phyloP scores from a whole-genome alignment of 1,140 invertebrate species.

The Penaeus indicus region DNA sequence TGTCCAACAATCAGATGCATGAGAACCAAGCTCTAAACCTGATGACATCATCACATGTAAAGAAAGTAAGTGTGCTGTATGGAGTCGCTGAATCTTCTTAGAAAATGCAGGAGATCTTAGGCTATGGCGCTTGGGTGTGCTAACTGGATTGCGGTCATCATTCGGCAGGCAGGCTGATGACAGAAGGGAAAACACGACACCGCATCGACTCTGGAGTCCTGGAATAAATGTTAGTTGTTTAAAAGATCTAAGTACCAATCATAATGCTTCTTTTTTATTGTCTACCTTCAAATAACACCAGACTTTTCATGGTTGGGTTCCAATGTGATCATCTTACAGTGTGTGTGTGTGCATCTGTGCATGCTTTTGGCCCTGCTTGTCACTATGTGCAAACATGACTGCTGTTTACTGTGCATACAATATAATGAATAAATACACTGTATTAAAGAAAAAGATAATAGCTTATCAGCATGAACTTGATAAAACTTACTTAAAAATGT shows the following conservation, averaged over 20 bases:
- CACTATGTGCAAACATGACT: too few relatives aligned
- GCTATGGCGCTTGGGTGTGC: conserved; percentile 32
- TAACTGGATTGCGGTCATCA: conserved; percentile 48
- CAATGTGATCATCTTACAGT: background rate
- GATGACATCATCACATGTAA: conserved; percentile 87
- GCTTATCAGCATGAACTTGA: background rate
- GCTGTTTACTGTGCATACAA: background rate
- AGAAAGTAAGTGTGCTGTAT: conserved; percentile 88
- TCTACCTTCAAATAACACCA: background rate
- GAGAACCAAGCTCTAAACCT: conserved; percentile 90
- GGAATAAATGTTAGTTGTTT: conserved; percentile 8
- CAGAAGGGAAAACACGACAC: conserved; percentile 83
- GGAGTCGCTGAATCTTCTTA: conserved; percentile 69
- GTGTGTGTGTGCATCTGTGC: too few relatives aligned
- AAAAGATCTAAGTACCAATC: too few relatives aligned
- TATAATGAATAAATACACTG: background rate
- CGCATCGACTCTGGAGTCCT: conserved; percentile 87
- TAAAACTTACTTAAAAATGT: conserved; percentile 83
- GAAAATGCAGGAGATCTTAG: conserved; percentile 19
- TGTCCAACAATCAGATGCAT: conserved; percentile 91
- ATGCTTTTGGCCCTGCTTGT: too few relatives aligned
- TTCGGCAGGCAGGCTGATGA: conserved; percentile 75
- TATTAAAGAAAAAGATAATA: background rate
- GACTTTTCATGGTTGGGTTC: background rate
- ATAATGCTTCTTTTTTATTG: background rate